Evolutionary conservation across 1,140 invertebrate species (phyloP).

Genomic region (Lepidurus packardi): DNA sequence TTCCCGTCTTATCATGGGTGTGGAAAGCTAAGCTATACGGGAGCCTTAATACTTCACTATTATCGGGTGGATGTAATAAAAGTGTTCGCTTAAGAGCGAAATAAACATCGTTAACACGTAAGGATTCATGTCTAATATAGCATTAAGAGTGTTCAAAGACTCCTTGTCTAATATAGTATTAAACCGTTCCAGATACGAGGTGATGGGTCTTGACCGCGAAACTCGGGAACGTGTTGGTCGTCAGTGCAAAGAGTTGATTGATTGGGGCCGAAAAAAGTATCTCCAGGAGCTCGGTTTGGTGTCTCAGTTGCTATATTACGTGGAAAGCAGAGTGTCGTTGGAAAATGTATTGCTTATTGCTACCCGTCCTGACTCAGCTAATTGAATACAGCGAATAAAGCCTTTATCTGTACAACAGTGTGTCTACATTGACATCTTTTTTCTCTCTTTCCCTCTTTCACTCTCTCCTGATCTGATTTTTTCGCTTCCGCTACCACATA

Average conservation of each 20-base stretch:
- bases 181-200: constrained; percentile 37
- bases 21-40: no score
- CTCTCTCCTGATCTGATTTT: neutral
- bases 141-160: no score
- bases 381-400: constrained; percentile 3
- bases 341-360: constrained; percentile 75
- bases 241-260: constrained; percentile 66
- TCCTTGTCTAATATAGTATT: constrained; percentile 15
- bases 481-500: neutral
- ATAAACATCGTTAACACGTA: no score
- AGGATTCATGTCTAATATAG: no score
- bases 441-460: neutral
- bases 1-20: no score
- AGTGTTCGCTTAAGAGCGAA: no score
- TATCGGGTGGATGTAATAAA: no score
- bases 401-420: neutral
- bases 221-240: constrained; percentile 59
- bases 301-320: constrained; percentile 58
- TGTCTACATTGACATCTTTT: neutral
- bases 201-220: constrained; percentile 44
- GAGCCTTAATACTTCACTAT: no score
- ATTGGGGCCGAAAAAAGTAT: constrained; percentile 64
- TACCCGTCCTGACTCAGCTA: neutral
- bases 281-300: constrained; percentile 55
- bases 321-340: constrained; percentile 55